A percentile compares a stretch with the other conserved stretches of the same genome.
These are phyloP conservation scores for Frankliniella intonsa DNA, from an alignment of 2,888 invertebrate species.

Conservation along the genomic window DNA sequence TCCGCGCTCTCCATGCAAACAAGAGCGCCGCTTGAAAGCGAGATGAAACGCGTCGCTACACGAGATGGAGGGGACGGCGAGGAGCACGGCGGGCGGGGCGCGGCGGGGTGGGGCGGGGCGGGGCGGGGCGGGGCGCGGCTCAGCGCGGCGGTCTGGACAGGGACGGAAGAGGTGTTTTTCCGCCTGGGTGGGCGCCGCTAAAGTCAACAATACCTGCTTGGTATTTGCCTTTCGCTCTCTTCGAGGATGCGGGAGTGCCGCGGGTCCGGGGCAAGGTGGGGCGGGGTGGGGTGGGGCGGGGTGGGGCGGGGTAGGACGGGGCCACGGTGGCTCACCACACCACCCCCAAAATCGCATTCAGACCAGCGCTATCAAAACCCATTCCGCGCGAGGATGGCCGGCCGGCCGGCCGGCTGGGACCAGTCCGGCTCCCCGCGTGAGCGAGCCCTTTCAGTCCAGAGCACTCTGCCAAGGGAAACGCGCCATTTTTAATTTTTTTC, in stretches of 20 bases:
- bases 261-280: neutral
- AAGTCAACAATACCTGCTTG: conserved; percentile 13
- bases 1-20: no score
- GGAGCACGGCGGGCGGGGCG: no score
- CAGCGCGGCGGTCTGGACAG: neutral
- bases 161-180: conserved; percentile 7
- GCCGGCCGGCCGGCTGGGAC: neutral
- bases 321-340: neutral
- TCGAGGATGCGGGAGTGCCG: neutral
- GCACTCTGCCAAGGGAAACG: no score
- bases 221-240: conserved; percentile 17
- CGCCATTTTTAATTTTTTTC: no score
- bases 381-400: neutral
- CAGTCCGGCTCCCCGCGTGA: no score
- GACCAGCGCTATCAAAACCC: neutral
- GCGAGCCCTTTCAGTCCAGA: no score
- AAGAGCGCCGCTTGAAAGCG: no score
- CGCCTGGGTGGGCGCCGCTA: neutral
- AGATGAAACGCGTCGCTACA: no score
- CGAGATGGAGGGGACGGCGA: no score
- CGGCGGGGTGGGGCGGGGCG: no score
- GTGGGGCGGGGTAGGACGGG: neutral
- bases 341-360: neutral
- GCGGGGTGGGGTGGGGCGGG: neutral
- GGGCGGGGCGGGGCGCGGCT: no score